Conservation (phyloP, 1,140 invertebrate genomes). For the Drosophila ercepeae region DNA sequence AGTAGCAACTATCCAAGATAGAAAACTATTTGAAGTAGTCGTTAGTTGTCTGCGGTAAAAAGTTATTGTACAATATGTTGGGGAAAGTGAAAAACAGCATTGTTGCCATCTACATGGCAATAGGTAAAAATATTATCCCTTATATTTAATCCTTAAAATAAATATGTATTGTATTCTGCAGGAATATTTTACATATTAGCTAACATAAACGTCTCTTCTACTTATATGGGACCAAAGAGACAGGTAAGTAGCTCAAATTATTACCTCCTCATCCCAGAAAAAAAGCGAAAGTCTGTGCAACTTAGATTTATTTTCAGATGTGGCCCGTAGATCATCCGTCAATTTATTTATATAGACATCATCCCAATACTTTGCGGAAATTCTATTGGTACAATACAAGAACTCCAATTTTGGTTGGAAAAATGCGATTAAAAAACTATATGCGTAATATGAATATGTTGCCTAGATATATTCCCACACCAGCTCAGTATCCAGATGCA, state of each 20-base stretch:
- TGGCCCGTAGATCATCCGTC: constrained; percentile 41
- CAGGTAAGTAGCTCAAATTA: constrained; percentile 12
- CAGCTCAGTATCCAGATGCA: constrained; percentile 9
- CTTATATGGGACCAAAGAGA: constrained; percentile 36
- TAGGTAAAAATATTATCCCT: constrained; percentile 13
- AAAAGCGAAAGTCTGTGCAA: constrained; percentile 25
- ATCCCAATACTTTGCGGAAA: constrained; percentile 41
- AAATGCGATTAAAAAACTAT: constrained; percentile 33
- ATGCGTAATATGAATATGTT: constrained; percentile 41
- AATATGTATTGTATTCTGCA: not conserved
- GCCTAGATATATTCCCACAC: constrained; percentile 30
- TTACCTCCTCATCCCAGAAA: not conserved
- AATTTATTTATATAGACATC: constrained; percentile 40
- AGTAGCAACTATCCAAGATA: constrained; percentile 19
- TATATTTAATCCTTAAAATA: not conserved
- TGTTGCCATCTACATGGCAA: constrained; percentile 42
- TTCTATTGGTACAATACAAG: constrained; percentile 49
- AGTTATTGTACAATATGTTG: constrained; percentile 35
- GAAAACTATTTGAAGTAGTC: constrained; percentile 39
- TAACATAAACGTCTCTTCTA: constrained; percentile 37
- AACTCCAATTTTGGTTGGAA: constrained; percentile 36
- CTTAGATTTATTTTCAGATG: constrained; percentile 20
- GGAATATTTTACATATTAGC: constrained; percentile 33
- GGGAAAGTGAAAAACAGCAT: constrained; percentile 37
- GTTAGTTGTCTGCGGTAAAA: constrained; percentile 27